phyloP scores from a whole-genome alignment of 2,888 invertebrate genomes.

The Abrostola tripartita region DNA sequence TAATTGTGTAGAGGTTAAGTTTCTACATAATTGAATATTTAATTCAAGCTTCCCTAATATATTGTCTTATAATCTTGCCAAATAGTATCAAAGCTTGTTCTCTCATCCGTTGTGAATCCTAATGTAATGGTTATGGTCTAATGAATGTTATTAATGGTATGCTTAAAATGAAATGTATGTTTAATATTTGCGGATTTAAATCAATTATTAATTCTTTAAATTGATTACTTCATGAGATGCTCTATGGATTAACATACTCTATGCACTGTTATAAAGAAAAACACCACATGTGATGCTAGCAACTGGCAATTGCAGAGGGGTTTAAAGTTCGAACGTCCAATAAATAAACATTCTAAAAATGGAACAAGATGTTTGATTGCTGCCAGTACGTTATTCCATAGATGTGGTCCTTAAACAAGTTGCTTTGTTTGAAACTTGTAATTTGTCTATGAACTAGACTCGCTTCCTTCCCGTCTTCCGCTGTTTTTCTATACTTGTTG shows the following conservation, averaged over 20 bases:
- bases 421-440: conserved; percentile 12
- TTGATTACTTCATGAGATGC: background rate
- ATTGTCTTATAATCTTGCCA: conserved; percentile 41
- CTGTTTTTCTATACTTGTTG: conserved; percentile 50
- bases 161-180: background rate
- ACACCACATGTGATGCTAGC: background rate
- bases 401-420: background rate
- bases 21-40: conserved; percentile 33
- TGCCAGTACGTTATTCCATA: background rate
- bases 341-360: background rate
- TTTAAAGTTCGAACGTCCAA: background rate
- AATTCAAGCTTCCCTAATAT: conserved; percentile 26
- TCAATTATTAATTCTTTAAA: background rate
- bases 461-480: conserved; percentile 50
- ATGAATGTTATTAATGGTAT: background rate
- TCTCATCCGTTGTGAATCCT: background rate
- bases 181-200: background rate
- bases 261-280: background rate
- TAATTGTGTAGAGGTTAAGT: conserved; percentile 35
- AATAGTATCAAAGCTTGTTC: conserved; percentile 14
- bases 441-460: conserved; percentile 14
- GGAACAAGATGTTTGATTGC: background rate
- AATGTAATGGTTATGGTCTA: background rate
- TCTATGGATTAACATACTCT: background rate
- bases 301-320: background rate